Percentiles rank a stretch among this genome's conserved stretches.
Evolutionary conservation across 2,888 invertebrate species (phyloP).

Genomic region (Ctenicera cuprea): DNA sequence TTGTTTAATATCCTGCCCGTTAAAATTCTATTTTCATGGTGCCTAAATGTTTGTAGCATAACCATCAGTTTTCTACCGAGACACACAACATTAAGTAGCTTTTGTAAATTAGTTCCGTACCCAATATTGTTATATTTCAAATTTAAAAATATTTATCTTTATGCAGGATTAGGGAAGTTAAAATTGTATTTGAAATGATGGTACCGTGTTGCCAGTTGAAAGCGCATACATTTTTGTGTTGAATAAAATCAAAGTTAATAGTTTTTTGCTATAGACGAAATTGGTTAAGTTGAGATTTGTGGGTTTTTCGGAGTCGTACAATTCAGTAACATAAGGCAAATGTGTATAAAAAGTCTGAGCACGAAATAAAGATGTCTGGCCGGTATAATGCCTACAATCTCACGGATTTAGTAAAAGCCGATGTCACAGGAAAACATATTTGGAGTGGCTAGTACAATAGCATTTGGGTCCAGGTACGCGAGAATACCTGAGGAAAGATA

Average conservation of each 20-base stretch:
- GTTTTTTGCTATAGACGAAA: background rate
- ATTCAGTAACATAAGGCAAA: background rate
- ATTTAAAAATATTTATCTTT: too few relatives aligned
- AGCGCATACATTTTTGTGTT: background rate
- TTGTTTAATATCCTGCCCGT: conserved; percentile 28
- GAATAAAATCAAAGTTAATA: background rate
- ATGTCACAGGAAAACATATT: conserved; percentile 54
- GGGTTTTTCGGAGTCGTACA: background rate
- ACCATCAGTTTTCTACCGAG: conserved; percentile 13
- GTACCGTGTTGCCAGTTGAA: too few relatives aligned
- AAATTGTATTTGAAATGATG: too few relatives aligned
- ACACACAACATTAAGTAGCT: background rate
- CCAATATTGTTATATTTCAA: background rate
- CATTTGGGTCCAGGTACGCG: conserved; percentile 57
- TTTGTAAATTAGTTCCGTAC: conserved; percentile 17
- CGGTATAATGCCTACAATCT: conserved; percentile 31
- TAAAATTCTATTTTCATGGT: conserved; percentile 39
- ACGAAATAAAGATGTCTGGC: conserved; percentile 40
- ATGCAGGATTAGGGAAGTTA: too few relatives aligned
- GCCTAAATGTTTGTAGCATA: background rate
- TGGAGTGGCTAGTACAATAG: conserved; percentile 59
- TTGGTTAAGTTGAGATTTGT: background rate
- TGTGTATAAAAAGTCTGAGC: conserved; percentile 18
- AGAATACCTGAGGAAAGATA: conserved; percentile 60
- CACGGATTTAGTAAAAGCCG: conserved; percentile 30